phyloP scores from a whole-genome alignment of 2,113 vertebrate genomes.

The Chaenocephalus aceratus region DNA sequence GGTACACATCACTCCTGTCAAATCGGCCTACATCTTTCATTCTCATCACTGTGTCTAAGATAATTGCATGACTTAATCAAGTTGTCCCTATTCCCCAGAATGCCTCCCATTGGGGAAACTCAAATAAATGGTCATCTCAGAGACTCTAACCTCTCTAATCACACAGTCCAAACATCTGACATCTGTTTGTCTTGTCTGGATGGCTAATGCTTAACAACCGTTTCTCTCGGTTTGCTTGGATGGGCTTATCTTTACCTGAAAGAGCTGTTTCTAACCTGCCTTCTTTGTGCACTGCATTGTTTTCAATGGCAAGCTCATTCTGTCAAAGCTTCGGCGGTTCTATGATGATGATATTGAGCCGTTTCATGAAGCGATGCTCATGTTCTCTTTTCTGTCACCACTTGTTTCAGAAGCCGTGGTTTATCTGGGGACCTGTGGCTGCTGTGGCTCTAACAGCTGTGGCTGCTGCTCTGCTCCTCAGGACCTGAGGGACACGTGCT shows the following conservation, averaged over 20 bases:
- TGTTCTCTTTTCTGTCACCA: conserved; percentile 55
- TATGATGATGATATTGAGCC: background rate
- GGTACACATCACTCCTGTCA: conserved; percentile 93
- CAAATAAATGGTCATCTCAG: conserved; percentile 20
- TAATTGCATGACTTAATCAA: conserved; percentile 86
- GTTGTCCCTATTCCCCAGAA: conserved; percentile 55
- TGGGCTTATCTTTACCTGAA: conserved; percentile 51
- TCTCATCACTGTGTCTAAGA: conserved; percentile 84
- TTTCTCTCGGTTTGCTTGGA: conserved; percentile 56
- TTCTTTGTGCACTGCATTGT: conserved; percentile 45
- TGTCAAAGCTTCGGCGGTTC: conserved; percentile 54
- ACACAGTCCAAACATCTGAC: conserved; percentile 81
- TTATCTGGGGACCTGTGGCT: conserved; percentile 93
- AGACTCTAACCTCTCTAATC: conserved; percentile 70
- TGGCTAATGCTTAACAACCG: conserved; percentile 72
- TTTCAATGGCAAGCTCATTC: conserved; percentile 52
- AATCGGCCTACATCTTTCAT: conserved; percentile 81
- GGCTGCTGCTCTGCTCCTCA: conserved; percentile 93
- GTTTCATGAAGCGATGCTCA: conserved; percentile 25
- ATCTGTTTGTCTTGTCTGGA: conserved; percentile 86
- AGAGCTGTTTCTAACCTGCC: conserved; percentile 36
- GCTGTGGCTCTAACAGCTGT: conserved; percentile 94
- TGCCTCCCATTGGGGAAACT: conserved; percentile 35
- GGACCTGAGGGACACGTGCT: conserved; percentile 84
- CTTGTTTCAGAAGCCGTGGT: conserved; percentile 91